These are phyloP conservation scores for Agrenia bidenticulata DNA, from an alignment of 2,888 invertebrate genomes.

Conservation along the genomic window DNA sequence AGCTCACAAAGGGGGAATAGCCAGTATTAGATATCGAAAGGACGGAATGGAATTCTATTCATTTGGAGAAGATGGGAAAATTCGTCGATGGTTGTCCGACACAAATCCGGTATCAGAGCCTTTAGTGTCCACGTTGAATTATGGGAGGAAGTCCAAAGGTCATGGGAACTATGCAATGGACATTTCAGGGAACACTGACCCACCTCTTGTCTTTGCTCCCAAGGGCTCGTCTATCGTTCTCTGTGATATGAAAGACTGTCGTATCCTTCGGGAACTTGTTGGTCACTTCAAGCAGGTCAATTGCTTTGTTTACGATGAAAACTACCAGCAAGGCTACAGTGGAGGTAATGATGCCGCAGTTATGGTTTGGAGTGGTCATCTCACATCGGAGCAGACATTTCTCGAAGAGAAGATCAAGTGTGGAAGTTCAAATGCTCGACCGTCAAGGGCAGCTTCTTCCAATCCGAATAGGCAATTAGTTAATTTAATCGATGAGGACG, in stretches of 20 bases:
- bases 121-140: slow-evolving; percentile 23
- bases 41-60: slow-evolving; percentile 36
- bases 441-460: neutral
- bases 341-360: slow-evolving; percentile 37
- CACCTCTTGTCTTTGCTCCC: slow-evolving; percentile 34
- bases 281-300: slow-evolving; percentile 39
- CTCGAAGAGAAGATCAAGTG: slow-evolving; percentile 25
- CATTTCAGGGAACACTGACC: slow-evolving; percentile 28
- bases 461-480: slow-evolving; percentile 16
- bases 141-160: slow-evolving; percentile 30
- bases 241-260: slow-evolving; percentile 35
- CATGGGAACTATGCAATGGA: slow-evolving; percentile 36
- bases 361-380: slow-evolving; percentile 37
- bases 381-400: slow-evolving; percentile 27
- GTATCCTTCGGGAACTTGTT: slow-evolving; percentile 23
- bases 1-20: slow-evolving; percentile 32
- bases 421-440: slow-evolving; percentile 5
- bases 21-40: slow-evolving; percentile 27
- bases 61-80: slow-evolving; percentile 29
- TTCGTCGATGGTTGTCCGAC: slow-evolving; percentile 34
- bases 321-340: slow-evolving; percentile 35
- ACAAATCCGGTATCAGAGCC: slow-evolving; percentile 22
- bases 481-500: slow-evolving; percentile 31
- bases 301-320: slow-evolving; percentile 36
- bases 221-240: slow-evolving; percentile 32